Conservation (phyloP, 2,888 invertebrate genomes). For the Abscondita cerata region DNA sequence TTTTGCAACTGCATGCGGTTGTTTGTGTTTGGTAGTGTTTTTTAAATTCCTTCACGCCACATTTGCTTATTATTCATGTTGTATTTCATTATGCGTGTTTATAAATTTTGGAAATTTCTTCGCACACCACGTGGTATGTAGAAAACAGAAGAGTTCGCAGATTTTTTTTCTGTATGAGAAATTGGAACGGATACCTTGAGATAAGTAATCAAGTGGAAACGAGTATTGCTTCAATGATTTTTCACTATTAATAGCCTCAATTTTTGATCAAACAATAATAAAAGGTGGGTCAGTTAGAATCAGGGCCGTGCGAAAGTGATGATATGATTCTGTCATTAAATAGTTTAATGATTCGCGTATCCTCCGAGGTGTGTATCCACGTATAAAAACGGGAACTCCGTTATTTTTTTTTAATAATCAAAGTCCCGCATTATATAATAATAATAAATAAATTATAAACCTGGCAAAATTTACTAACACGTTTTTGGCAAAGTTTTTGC, state of each 20-base stretch:
- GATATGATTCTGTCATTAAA: slow-evolving; percentile 21
- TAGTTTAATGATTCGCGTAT: slow-evolving; percentile 27
- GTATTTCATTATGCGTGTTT: too few relatives aligned
- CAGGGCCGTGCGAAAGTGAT: slow-evolving; percentile 14
- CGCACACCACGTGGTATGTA: too few relatives aligned
- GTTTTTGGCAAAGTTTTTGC: slow-evolving; percentile 3
- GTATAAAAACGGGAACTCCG: slow-evolving; percentile 12
- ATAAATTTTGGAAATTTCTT: slow-evolving; percentile 19
- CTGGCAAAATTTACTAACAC: too few relatives aligned
- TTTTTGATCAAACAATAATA: too few relatives aligned
- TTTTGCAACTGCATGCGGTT: slow-evolving; percentile 14
- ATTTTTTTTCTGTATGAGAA: too few relatives aligned
- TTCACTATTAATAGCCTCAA: too few relatives aligned
- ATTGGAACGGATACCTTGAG: too few relatives aligned
- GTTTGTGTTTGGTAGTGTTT: neutral
- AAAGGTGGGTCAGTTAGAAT: neutral
- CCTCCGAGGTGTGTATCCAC: slow-evolving; percentile 21
- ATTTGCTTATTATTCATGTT: slow-evolving; percentile 20
- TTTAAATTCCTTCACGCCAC: slow-evolving; percentile 25
- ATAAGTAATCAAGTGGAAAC: too few relatives aligned
- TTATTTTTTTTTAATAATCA: neutral
- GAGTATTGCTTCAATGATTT: too few relatives aligned
- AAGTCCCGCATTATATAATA: neutral
- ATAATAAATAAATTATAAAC: neutral
- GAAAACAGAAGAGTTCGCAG: too few relatives aligned